Evolutionary conservation across 2,113 vertebrate species (phyloP), one percentile per base, ranked within the genome.

Genomic region (Pungitius pungitius): DNA sequence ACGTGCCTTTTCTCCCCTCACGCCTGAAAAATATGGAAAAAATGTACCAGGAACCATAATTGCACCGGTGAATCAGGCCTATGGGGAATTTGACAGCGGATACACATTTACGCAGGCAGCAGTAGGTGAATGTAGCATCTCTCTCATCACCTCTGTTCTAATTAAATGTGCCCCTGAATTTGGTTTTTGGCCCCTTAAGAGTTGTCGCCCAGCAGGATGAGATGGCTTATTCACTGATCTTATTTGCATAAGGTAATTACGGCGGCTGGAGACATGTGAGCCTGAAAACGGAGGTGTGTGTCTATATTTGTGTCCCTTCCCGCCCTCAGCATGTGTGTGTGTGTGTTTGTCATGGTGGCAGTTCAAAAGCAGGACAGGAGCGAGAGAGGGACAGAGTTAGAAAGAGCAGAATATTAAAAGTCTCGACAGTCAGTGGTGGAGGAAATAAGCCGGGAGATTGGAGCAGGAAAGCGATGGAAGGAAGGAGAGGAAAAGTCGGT

Each of bases 201-300:
- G 56, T 75, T 73, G 81, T 83, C 51, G 55, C 84, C 82, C 73
- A 62, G 84, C 66, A 69, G 82, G 74, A 85, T 42, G 74, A 80
- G 70, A 69, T 75, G 79, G 63, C 80, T 84, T 85, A 86, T 87
- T 86, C 82, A 78, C 82, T 88, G 65, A 85, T 89, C 80, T 70
- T 75, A 91, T 91, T 91, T 91, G 85, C 87, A 90, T 89, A 86
- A 86, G 83, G 80, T 91, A 91, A 90, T 91, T 90, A 87, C 73
- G 69, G 74, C 78, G 85, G 78, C 79, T 68, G 78, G 74, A 87
- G 80, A 88, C 59, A 64, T 73, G 73, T 18, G 37, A 59, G 69
- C 52, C 69, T 63, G 54, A 77, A 81, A 81, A 74, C 39, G 39
- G 62, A 78, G 64, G n/a, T 17, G 30, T 51, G 39, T n/a, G 51